Conservation (phyloP, 1,140 invertebrate species). For the Aleiodes sp. region DNA sequence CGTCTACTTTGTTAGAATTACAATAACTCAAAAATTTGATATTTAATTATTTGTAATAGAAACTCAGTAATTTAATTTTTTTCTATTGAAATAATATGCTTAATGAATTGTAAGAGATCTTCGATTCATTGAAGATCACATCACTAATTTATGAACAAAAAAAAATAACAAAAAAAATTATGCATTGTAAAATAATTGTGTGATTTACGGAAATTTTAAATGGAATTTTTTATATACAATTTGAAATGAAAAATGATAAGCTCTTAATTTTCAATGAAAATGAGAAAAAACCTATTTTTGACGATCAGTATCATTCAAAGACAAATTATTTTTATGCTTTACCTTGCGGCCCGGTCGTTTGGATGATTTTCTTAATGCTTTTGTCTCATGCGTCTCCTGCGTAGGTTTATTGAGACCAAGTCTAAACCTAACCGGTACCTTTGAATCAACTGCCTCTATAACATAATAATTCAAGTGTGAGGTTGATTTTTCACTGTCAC, state of each 20-base stretch:
- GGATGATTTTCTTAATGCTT: constrained; percentile 50
- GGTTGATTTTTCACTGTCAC: too few relatives aligned
- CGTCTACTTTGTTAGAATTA: neutral
- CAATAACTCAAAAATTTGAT: neutral
- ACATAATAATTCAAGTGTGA: constrained; percentile 10
- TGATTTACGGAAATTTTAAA: too few relatives aligned
- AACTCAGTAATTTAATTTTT: too few relatives aligned
- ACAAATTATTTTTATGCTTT: constrained; percentile 56
- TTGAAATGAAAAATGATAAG: neutral
- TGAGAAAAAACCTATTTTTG: constrained; percentile 35
- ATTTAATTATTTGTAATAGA: too few relatives aligned
- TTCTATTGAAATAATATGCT: too few relatives aligned
- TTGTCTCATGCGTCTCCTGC: constrained; percentile 51
- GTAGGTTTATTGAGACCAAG: constrained; percentile 51
- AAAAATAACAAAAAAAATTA: neutral
- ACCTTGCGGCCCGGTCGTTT: constrained; percentile 58
- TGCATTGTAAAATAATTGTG: too few relatives aligned
- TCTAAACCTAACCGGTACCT: constrained; percentile 53
- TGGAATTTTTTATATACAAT: neutral
- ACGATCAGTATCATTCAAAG: constrained; percentile 47
- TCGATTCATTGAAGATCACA: too few relatives aligned
- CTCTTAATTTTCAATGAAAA: neutral
- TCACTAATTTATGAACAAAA: too few relatives aligned
- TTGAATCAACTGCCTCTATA: constrained; percentile 52
- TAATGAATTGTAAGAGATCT: too few relatives aligned